phyloP scores from a whole-genome alignment of 2,888 invertebrate genomes.

The Lymantria monacha region DNA sequence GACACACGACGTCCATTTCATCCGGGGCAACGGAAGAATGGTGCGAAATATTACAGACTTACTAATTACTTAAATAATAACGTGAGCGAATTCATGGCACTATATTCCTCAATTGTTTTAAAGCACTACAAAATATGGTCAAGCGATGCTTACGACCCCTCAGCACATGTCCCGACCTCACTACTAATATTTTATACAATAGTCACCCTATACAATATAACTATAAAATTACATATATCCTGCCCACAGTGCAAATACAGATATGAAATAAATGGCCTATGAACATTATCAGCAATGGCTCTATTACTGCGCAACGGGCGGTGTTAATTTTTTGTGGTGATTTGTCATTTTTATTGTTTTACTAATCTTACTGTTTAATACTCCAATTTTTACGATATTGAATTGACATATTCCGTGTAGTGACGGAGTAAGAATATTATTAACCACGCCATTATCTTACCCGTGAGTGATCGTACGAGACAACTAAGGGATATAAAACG shows the following conservation, averaged over 20 bases:
- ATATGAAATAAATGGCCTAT: conserved; percentile 67
- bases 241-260: conserved; percentile 66
- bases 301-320: conserved; percentile 49
- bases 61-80: no score
- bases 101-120: background rate
- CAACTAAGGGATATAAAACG: no score
- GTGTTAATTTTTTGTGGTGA: conserved; percentile 43
- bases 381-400: no score
- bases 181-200: conserved; percentile 72
- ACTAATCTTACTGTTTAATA: background rate
- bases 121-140: conserved; percentile 14
- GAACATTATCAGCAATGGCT: conserved; percentile 60
- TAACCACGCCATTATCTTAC: no score
- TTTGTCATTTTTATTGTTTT: conserved; percentile 37
- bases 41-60: no score
- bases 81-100: no score
- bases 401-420: no score
- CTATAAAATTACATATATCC: conserved; percentile 72
- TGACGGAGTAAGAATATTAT: no score
- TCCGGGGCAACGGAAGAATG: no score
- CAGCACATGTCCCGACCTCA: conserved; percentile 53
- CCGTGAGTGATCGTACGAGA: no score
- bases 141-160: conserved; percentile 40
- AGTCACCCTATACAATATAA: conserved; percentile 61
- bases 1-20: no score